Conservation (phyloP, 2,797 vertebrate species). For the Triplophysa yarkandensis region DNA sequence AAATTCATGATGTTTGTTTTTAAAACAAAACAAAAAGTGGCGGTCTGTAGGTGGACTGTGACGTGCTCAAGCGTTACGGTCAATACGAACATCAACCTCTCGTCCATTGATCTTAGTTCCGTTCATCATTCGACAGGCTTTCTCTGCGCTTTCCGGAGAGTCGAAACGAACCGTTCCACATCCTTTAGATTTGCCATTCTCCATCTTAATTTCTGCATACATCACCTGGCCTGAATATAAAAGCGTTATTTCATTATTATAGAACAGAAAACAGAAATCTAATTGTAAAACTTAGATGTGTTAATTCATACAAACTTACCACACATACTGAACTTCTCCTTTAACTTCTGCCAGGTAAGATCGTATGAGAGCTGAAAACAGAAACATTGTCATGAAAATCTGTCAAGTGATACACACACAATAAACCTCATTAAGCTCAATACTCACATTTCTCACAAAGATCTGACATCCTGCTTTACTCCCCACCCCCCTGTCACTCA, state of each 20-base stretch:
- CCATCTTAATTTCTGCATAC: conserved; percentile 99
- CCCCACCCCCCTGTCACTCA: conserved; percentile 84
- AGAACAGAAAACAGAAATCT: too few relatives aligned
- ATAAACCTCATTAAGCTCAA: background rate
- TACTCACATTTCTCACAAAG: conserved; percentile 97
- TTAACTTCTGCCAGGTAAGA: conserved; percentile 98
- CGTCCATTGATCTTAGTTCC: conserved; percentile 97
- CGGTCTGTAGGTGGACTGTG: conserved; percentile 61
- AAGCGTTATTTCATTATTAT: background rate
- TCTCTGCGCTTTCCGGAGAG: conserved; percentile 92
- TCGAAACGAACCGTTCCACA: conserved; percentile 97
- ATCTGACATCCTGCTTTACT: conserved; percentile 95
- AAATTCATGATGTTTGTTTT: conserved; percentile 84
- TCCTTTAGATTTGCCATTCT: conserved; percentile 96
- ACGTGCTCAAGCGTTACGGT: conserved; percentile 87
- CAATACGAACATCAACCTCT: conserved; percentile 96
- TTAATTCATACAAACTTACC: conserved; percentile 75
- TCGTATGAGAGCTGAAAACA: conserved; percentile 93
- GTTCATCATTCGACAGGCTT: conserved; percentile 97
- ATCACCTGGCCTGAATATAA: conserved; percentile 88
- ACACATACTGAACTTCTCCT: conserved; percentile 96
- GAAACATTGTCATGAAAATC: background rate
- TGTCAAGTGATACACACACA: background rate
- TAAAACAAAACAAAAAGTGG: conserved; percentile 90
- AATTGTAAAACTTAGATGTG: background rate